A percentile compares a stretch with the other conserved stretches of the same genome.
Evolutionary conservation across 1,140 invertebrate genomes (phyloP).

Genomic region (Heliothis virescens): DNA sequence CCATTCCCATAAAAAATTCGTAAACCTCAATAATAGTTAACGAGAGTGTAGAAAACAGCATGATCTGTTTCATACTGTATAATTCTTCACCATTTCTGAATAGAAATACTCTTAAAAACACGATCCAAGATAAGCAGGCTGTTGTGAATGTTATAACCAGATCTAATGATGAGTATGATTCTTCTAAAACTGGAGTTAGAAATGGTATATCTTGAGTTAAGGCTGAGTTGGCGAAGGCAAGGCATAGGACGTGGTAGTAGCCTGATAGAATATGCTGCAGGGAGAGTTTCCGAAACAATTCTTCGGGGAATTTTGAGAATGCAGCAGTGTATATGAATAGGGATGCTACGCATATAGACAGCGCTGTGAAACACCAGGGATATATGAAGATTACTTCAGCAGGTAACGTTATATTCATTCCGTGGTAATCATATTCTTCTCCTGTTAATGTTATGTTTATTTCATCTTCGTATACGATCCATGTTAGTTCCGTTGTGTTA

Average conservation of each 20-base stretch:
- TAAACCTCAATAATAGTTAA: constrained; percentile 29
- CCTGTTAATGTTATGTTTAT: too few species aligned
- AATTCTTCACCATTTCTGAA: constrained; percentile 46
- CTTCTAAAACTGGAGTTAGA: background rate
- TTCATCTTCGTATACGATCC: too few species aligned
- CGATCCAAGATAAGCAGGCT: constrained; percentile 35
- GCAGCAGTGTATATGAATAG: background rate
- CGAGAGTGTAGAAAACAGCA: constrained; percentile 32
- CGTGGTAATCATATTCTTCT: background rate
- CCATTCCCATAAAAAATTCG: background rate
- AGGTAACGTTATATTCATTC: background rate
- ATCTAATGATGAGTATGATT: constrained; percentile 29
- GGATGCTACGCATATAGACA: background rate
- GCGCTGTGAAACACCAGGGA: background rate
- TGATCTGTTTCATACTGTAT: constrained; percentile 47
- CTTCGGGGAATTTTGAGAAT: background rate
- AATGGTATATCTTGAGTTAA: background rate
- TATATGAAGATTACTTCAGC: background rate
- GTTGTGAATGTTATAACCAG: constrained; percentile 32
- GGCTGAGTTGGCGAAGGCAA: constrained; percentile 27
- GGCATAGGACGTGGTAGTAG: constrained; percentile 25
- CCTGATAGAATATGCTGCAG: constrained; percentile 22
- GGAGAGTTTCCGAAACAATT: background rate
- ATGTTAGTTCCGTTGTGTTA: too few species aligned
- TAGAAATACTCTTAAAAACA: constrained; percentile 50